Conservation (phyloP, 2,888 invertebrate species). For the Steinernema scapterisci region DNA sequence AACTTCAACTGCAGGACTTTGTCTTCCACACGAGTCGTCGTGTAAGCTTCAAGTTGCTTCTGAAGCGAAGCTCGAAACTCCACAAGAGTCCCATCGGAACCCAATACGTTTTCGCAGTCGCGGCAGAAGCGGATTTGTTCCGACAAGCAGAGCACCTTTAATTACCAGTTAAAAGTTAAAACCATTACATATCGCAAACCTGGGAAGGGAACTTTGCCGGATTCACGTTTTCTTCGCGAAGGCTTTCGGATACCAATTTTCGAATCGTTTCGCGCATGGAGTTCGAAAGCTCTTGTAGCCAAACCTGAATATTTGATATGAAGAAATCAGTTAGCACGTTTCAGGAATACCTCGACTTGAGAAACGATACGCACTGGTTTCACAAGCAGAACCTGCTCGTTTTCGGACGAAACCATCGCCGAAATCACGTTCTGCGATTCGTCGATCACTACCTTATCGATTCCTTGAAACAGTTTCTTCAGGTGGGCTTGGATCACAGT, state of each 20-base stretch:
- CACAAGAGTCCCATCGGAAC: conserved; percentile 53
- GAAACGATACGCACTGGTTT: conserved; percentile 77
- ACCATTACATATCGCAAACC: no score
- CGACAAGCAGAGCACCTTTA: conserved; percentile 79
- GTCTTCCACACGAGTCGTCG: conserved; percentile 69
- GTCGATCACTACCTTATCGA: conserved; percentile 78
- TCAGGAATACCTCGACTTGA: conserved; percentile 77
- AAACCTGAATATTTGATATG: conserved; percentile 68
- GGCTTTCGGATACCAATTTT: conserved; percentile 70
- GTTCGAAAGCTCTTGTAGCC: conserved; percentile 80
- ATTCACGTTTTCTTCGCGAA: conserved; percentile 43
- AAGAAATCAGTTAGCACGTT: no score
- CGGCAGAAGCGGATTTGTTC: conserved; percentile 85
- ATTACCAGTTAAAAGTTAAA: no score
- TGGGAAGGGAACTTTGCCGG: conserved; percentile 76
- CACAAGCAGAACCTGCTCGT: conserved; percentile 72
- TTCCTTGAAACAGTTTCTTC: conserved; percentile 90
- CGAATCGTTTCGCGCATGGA: conserved; percentile 82
- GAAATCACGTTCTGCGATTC: conserved; percentile 73
- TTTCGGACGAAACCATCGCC: conserved; percentile 79
- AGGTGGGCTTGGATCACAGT: conserved; percentile 86
- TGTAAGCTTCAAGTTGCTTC: conserved; percentile 70
- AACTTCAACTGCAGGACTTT: conserved; percentile 81
- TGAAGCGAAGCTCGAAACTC: conserved; percentile 68
- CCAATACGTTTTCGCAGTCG: conserved; percentile 81